These are phyloP conservation scores for Sus scrofa DNA, from an alignment of 2,113 vertebrate species.

Conservation along the genomic window DNA sequence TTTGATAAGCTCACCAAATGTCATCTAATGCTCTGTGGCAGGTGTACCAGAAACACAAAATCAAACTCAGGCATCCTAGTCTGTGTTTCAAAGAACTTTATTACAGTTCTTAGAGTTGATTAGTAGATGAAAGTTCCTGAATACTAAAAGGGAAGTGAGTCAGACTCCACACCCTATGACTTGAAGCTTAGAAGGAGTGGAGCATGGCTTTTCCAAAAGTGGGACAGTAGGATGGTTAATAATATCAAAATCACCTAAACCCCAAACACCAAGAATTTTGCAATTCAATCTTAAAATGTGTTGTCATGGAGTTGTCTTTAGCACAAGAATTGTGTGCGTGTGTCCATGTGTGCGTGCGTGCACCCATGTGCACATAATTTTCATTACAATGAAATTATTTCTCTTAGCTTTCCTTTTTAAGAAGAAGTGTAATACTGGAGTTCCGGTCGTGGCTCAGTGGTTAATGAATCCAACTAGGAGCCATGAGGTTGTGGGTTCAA, in stretches of 20 bases:
- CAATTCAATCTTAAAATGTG: neutral
- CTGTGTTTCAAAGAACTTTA: neutral
- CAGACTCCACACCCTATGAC: neutral
- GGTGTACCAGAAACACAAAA: neutral
- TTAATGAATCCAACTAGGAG: too few relatives aligned
- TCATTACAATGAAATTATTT: conserved; percentile 9
- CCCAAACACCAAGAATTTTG: neutral
- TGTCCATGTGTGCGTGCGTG: too few relatives aligned
- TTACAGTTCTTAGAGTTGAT: neutral
- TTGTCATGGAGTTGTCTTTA: neutral
- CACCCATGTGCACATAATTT: neutral
- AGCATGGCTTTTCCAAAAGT: neutral
- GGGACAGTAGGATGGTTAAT: neutral
- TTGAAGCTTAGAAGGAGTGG: neutral
- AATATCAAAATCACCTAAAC: neutral
- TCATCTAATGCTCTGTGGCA: neutral
- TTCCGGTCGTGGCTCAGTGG: too few relatives aligned
- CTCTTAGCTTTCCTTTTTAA: neutral
- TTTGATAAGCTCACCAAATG: neutral
- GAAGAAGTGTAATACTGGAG: too few relatives aligned
- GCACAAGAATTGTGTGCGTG: neutral
- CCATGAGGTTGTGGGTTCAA: too few relatives aligned
- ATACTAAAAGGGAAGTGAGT: neutral
- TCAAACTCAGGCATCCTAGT: neutral
- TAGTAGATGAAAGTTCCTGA: neutral